These are phyloP conservation scores for Prinia subflava DNA, from an alignment of 2,113 vertebrate genomes.

Conservation along the genomic window DNA sequence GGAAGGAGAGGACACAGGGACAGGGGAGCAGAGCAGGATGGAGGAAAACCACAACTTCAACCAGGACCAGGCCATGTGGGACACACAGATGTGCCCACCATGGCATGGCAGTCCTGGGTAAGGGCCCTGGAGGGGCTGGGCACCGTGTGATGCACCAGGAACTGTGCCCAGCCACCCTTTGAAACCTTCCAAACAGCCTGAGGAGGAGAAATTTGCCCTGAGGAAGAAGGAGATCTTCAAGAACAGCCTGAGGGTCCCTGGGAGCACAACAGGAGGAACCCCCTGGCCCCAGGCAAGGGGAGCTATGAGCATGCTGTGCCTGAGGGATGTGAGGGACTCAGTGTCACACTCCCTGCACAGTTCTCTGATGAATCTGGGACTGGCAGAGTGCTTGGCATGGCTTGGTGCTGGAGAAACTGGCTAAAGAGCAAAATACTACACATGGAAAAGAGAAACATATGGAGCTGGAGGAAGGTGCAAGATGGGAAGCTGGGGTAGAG, in stretches of 20 bases:
- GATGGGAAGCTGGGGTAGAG: neutral
- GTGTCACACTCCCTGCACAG: neutral
- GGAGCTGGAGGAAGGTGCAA: slow-evolving; percentile 25
- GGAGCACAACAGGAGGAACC: neutral
- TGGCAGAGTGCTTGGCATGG: neutral
- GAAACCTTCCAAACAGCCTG: neutral
- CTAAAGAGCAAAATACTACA: neutral
- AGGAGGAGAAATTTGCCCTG: neutral
- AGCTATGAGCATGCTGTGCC: neutral
- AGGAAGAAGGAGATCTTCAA: neutral
- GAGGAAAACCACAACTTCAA: neutral
- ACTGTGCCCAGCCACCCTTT: neutral
- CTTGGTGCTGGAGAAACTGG: neutral
- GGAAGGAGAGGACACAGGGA: neutral
- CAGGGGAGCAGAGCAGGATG: neutral
- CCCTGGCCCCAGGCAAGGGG: too few species aligned
- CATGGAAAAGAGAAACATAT: neutral
- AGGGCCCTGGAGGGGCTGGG: neutral
- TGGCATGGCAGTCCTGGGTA: neutral
- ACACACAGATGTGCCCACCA: neutral
- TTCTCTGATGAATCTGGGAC: neutral
- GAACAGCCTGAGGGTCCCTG: neutral
- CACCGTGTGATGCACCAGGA: neutral
- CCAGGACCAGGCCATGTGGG: neutral
- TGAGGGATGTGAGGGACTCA: neutral